Evolutionary conservation across 2,113 vertebrate species (phyloP).

Genomic region (Perca fluviatilis): DNA sequence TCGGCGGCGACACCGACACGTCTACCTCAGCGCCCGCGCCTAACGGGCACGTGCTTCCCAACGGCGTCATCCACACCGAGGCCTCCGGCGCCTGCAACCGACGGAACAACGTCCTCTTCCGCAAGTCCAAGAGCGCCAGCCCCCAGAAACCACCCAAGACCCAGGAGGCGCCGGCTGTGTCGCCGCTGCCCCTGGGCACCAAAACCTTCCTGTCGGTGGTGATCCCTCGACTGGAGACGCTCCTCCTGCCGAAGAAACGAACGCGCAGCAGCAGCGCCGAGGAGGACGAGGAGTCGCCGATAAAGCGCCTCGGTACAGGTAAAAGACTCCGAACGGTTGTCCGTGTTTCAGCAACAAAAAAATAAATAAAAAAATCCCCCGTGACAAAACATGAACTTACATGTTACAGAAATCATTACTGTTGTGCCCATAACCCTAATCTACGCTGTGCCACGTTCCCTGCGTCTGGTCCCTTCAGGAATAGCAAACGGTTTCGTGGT

Average conservation of each 20-base stretch:
- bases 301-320: slow-evolving; percentile 96
- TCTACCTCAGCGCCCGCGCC: slow-evolving; percentile 89
- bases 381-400: neutral
- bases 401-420: neutral
- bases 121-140: slow-evolving; percentile 96
- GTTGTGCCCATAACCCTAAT: neutral
- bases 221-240: slow-evolving; percentile 97
- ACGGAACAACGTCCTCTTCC: slow-evolving; percentile 92
- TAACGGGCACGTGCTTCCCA: slow-evolving; percentile 88
- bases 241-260: slow-evolving; percentile 96
- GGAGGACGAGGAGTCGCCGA: slow-evolving; percentile 90
- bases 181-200: slow-evolving; percentile 92
- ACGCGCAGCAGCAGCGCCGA: slow-evolving; percentile 90
- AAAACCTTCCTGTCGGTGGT: slow-evolving; percentile 99
- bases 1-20: slow-evolving; percentile 88
- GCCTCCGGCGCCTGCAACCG: slow-evolving; percentile 89
- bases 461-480: slow-evolving; percentile 76
- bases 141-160: slow-evolving; percentile 92
- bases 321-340: neutral
- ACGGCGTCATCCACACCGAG: slow-evolving; percentile 86
- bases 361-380: neutral
- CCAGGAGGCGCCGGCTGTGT: slow-evolving; percentile 86
- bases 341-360: neutral
- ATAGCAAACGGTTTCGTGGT: slow-evolving; percentile 92
- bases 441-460: neutral